Conservation (phyloP, 2,888 invertebrate genomes). For the Torymus tubicola region DNA sequence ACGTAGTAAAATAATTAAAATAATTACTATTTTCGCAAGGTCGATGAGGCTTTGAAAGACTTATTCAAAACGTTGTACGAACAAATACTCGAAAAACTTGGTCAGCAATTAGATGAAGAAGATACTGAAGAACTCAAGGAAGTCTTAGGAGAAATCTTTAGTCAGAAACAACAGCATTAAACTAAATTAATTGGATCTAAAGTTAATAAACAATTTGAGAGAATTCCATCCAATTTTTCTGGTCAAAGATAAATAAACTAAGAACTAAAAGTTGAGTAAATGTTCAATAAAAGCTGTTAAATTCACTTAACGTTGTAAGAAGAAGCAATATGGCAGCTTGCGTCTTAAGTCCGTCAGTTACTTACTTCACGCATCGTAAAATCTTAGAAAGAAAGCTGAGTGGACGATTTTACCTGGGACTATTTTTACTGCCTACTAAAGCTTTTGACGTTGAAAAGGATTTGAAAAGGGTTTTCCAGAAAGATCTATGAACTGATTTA, state of each 20-base stretch:
- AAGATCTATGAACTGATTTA: too few relatives aligned
- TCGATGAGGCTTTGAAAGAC: not conserved
- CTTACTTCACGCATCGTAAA: slow-evolving; percentile 23
- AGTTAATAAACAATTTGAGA: too few relatives aligned
- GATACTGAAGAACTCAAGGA: not conserved
- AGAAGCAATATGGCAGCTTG: too few relatives aligned
- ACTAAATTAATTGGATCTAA: too few relatives aligned
- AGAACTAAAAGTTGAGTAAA: too few relatives aligned
- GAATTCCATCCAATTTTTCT: too few relatives aligned
- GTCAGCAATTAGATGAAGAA: not conserved
- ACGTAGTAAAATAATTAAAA: not conserved
- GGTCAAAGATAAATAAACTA: too few relatives aligned
- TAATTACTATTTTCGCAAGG: not conserved
- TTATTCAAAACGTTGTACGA: not conserved
- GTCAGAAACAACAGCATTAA: too few relatives aligned
- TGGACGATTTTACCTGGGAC: not conserved
- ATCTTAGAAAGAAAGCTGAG: slow-evolving; percentile 14
- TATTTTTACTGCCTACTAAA: slow-evolving; percentile 20
- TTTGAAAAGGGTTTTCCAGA: too few relatives aligned
- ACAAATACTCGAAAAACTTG: not conserved
- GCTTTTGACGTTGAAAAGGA: not conserved
- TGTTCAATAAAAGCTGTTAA: too few relatives aligned
- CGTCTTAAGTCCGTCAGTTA: too few relatives aligned
- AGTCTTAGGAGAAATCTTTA: not conserved
- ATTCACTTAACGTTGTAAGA: too few relatives aligned